These are phyloP conservation scores for Cynopterus brachyotis DNA, from an alignment of 2,113 vertebrate genomes.

Conservation along the genomic window DNA sequence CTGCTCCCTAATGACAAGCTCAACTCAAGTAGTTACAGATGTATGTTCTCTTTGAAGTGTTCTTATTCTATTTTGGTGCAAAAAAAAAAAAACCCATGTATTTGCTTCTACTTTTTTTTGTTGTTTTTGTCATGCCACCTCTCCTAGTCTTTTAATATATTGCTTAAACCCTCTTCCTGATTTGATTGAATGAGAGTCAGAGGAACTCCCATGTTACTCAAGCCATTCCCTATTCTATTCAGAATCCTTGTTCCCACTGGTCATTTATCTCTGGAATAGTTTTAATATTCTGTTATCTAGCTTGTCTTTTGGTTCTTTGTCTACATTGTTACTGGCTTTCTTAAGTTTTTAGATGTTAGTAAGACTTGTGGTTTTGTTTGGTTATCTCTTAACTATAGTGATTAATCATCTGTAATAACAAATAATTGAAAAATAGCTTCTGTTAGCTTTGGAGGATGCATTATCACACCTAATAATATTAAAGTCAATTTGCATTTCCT, in stretches of 20 bases:
- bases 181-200: background rate
- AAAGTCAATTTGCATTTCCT: constrained; percentile 20
- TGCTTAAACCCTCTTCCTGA: background rate
- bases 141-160: background rate
- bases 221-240: background rate
- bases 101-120: background rate
- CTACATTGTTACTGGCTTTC: background rate
- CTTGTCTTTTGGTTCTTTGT: background rate
- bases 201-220: background rate
- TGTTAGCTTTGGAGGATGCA: background rate
- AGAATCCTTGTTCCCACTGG: background rate
- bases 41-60: background rate
- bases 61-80: background rate
- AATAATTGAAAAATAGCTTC: background rate
- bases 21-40: background rate
- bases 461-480: background rate
- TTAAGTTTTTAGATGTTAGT: background rate
- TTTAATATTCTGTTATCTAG: background rate
- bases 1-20: background rate
- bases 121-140: background rate
- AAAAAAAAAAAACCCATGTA: background rate
- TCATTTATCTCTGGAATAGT: background rate
- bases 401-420: constrained; percentile 17
- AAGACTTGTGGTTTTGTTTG: background rate
- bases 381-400: background rate